Percentiles rank a stretch among this genome's conserved stretches.
Conservation (phyloP, 1,140 invertebrate species). For the Batillaria attramentaria region DNA sequence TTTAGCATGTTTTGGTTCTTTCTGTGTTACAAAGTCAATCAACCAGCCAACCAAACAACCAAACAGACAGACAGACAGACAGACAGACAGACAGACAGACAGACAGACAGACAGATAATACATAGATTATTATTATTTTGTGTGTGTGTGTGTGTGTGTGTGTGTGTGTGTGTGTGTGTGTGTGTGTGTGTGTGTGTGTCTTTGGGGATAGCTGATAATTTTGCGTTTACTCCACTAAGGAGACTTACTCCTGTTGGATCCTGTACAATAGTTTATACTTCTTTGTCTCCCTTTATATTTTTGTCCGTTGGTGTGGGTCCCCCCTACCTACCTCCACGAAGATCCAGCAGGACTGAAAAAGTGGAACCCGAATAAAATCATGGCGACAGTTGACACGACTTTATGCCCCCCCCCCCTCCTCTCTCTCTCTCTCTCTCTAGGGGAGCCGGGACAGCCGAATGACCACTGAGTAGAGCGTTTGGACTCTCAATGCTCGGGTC, state of each 20-base stretch:
- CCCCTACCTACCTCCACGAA: constrained; percentile 27
- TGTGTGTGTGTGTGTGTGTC: neutral
- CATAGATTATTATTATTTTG: neutral
- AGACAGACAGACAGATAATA: too few species aligned
- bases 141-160: neutral
- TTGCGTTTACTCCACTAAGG: neutral
- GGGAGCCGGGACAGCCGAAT: neutral
- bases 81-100: too few species aligned
- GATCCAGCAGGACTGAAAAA: constrained; percentile 16
- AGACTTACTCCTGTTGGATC: neutral
- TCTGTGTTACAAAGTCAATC: too few species aligned
- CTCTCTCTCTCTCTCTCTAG: too few species aligned
- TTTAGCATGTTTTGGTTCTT: neutral
- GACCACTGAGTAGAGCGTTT: neutral
- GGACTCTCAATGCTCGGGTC: neutral
- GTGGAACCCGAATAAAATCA: constrained; percentile 36
- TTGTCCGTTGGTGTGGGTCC: neutral
- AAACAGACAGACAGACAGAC: too few species aligned
- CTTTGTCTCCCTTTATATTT: neutral
- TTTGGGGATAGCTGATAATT: neutral
- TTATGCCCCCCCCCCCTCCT: too few species aligned
- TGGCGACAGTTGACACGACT: too few species aligned
- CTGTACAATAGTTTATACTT: neutral
- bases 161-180: constrained; percentile 1
- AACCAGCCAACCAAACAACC: too few species aligned